Base-by-base conservation (phyloP, 1,140 invertebrate genomes). In the Eupeodes corollae region DNA sequence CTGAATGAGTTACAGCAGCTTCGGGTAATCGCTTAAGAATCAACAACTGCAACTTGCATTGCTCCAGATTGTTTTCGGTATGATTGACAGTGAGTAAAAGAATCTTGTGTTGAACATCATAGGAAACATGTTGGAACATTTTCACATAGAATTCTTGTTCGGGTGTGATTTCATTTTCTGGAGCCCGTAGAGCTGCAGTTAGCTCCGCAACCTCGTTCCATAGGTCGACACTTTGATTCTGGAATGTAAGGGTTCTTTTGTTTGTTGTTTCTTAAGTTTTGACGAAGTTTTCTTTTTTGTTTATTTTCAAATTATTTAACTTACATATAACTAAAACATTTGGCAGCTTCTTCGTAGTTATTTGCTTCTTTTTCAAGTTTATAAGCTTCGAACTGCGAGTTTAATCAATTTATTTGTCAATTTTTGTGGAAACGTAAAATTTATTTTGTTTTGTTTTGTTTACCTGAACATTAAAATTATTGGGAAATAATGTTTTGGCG, bases 21-120 rank as follows among this genome's bases (percentile, higher is more conserved):
- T 83, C 82, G 33, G 87, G 86, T 73, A 91, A 91, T 58, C 81
- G 79, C 55, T 81, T 81, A 40, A 91, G 71, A 43, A 91, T 72
- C 35, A 91, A 62, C 26, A 92, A 73, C 38, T 88, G 70, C 40
- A 91, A 69, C 53, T 84, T 77, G 63, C 88, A 90, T 67, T 90
- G 86, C 59, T 91, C 86, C 75, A 90, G 82, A 19, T 84, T 88
- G 63, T 91, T 86, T 64, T 86, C 84, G 58, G 85, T 86, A 48
- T 86, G 80, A 69, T 91, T 86, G 18, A 88, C 86, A 49, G 86
- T 87, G 50, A 83, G 79, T 48, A 89, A 72, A 12, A 92, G 71
- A 44, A 88, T 72, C 47, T 80, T 78, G 50, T 85, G 79, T 61
- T 88, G 86, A 15, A 87, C 77, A 53, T 86, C 84, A 55, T 78